Evolutionary conservation across 2,888 invertebrate genomes (phyloP), one percentile per base, ranked within the genome.

Genomic region (Drosophila lutescens): DNA sequence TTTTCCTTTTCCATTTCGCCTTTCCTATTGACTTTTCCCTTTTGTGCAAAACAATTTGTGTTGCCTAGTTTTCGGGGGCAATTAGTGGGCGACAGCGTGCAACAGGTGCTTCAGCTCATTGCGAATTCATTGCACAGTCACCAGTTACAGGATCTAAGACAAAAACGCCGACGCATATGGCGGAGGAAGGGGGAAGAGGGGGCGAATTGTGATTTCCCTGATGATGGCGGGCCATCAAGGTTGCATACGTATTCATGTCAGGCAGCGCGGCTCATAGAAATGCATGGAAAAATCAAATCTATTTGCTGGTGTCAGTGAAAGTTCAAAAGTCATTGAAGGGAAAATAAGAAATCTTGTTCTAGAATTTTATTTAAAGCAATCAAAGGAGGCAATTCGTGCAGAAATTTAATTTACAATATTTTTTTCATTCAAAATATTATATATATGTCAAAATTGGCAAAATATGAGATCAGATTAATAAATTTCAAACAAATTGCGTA

Each of bases 81-180:
- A 82, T 82, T 82, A 82, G 77, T 73, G 74, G 79, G 62, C 56
- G 43, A 44, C 12, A 20, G 6, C 9, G 41, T 20, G 67, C 85
- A 84, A 87, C 82, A 82, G 86, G 82, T 82, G 68, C 66, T 5
- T 6, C 13, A 36, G 57, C 79, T 85, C 86, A 88, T 83, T 88
- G 65, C 77, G 76, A 62, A 83, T 88, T 76, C 83, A 86, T 58
- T 76, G 63, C 86, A 34, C 34, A 34, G 34, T 34, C 34, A 12
- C 12, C 34, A 82, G 70, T 75, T 76, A 50, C 67, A 17, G 30
- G 49, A 54, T 17, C 12, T 26, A 32, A 59, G 47, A n/a, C n/a
- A 34, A 23, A 57, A 69, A 69, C 13, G 32, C 38, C 15, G 12
- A 38, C 60, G 32, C 67, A 50, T 44, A 44, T 34, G 38, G 36